Conservation (phyloP, 1,140 invertebrate genomes). For the Drosophila aff. region DNA sequence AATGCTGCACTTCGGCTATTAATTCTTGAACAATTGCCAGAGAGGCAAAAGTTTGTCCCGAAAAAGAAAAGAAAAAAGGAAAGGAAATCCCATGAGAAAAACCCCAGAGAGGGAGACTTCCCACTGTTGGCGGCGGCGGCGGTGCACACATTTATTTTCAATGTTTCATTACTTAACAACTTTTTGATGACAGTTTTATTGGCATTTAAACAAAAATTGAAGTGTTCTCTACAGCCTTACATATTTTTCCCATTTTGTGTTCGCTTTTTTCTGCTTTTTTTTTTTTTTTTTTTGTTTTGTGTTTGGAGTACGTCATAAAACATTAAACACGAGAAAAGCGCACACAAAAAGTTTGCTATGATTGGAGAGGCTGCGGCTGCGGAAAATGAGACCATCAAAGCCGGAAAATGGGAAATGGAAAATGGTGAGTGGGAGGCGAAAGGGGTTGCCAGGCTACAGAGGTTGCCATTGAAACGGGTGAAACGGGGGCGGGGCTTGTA, state of each 20-base stretch:
- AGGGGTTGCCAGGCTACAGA: constrained; percentile 19
- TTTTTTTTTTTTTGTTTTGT: not conserved
- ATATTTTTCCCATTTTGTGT: constrained; percentile 38
- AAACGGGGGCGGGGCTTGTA: constrained; percentile 12
- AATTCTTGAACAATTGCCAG: constrained; percentile 59
- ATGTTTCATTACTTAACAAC: constrained; percentile 82
- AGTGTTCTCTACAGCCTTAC: constrained; percentile 40
- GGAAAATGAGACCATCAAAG: constrained; percentile 52
- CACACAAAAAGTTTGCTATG: constrained; percentile 49
- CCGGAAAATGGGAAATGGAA: constrained; percentile 24
- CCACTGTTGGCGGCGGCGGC: constrained; percentile 28
- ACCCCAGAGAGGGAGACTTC: not conserved
- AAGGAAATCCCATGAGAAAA: constrained; percentile 6
- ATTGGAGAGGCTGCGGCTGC: constrained; percentile 40
- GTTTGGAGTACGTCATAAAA: constrained; percentile 49
- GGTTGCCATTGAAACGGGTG: constrained; percentile 7
- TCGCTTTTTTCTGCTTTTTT: not conserved
- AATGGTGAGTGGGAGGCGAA: not conserved
- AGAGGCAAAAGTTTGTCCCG: constrained; percentile 67
- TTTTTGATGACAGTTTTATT: constrained; percentile 83
- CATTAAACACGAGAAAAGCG: constrained; percentile 49
- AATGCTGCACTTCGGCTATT: constrained; percentile 53
- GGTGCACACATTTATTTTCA: constrained; percentile 65
- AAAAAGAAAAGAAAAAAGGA: constrained; percentile 2
- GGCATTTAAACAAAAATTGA: constrained; percentile 67